These are phyloP conservation scores for Vipera ursinii DNA, from an alignment of 2,797 vertebrate species.

Conservation along the genomic window DNA sequence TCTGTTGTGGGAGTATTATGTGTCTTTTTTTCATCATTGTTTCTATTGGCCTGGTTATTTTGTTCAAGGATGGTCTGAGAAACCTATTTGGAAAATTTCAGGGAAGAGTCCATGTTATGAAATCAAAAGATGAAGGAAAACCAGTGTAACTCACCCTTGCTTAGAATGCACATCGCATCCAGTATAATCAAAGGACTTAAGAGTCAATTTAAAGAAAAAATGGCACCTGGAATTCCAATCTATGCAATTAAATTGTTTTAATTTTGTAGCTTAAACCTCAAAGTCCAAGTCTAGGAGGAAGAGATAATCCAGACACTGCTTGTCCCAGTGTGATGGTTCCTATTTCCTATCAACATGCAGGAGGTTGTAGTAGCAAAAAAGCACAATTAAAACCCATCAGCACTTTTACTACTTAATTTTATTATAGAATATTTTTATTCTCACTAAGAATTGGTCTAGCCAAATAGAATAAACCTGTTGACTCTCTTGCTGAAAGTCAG, in stretches of 20 bases:
- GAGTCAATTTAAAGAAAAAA: not conserved
- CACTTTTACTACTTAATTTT: not conserved
- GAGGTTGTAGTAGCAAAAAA: not conserved
- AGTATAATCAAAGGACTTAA: not conserved
- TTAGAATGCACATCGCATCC: not conserved
- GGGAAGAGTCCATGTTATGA: not conserved
- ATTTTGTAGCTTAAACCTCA: not conserved
- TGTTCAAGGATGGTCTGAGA: not conserved
- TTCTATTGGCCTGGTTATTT: not conserved
- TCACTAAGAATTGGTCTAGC: not conserved
- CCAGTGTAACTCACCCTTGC: not conserved
- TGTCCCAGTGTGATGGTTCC: not conserved
- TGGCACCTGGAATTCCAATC: too few relatives aligned
- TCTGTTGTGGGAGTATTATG: accelerated
- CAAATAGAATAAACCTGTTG: not conserved
- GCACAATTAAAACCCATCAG: not conserved
- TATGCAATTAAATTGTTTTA: not conserved
- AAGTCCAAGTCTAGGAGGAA: not conserved
- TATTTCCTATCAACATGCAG: not conserved
- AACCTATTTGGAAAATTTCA: not conserved
- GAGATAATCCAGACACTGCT: not conserved
- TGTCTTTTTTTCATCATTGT: not conserved
- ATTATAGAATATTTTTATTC: not conserved
- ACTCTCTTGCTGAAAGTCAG: not conserved
- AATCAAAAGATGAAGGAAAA: not conserved